phyloP scores from a whole-genome alignment of 2,888 invertebrate species.

The Odontocerum albicorne region DNA sequence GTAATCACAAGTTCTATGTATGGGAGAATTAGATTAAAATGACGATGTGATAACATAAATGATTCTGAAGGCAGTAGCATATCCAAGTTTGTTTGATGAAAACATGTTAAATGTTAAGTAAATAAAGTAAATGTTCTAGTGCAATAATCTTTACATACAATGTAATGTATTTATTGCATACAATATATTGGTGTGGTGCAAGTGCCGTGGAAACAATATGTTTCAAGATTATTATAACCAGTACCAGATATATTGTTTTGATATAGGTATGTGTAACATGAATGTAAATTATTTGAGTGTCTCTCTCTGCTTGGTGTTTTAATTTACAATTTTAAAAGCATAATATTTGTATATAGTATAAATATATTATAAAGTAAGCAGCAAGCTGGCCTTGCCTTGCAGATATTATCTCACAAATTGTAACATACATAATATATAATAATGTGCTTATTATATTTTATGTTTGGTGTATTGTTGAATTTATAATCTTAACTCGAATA shows the following conservation, averaged over 20 bases:
- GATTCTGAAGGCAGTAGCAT: too few relatives aligned
- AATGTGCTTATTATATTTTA: slow-evolving; percentile 28
- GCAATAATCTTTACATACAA: too few relatives aligned
- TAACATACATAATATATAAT: slow-evolving; percentile 20
- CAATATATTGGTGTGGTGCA: not conserved
- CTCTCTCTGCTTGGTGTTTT: slow-evolving; percentile 20
- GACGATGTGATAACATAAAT: too few relatives aligned
- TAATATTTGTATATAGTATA: slow-evolving; percentile 20
- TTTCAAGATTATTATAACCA: too few relatives aligned
- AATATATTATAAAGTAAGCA: slow-evolving; percentile 19
- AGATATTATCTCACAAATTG: slow-evolving; percentile 21
- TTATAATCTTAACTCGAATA: slow-evolving; percentile 30
- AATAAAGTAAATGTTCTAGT: slow-evolving; percentile 2
- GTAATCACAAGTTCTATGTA: too few relatives aligned
- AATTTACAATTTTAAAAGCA: slow-evolving; percentile 16
- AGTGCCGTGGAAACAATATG: not conserved
- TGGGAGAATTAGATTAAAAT: too few relatives aligned
- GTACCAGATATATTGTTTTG: too few relatives aligned
- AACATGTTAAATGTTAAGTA: too few relatives aligned
- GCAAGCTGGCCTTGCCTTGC: slow-evolving; percentile 31
- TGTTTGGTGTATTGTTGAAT: slow-evolving; percentile 33
- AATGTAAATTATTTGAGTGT: slow-evolving; percentile 27
- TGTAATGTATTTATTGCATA: not conserved
- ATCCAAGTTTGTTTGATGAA: too few relatives aligned
- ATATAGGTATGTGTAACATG: slow-evolving; percentile 24